phyloP scores from a whole-genome alignment of 2,113 vertebrate genomes.

The Todiramphus chloris region DNA sequence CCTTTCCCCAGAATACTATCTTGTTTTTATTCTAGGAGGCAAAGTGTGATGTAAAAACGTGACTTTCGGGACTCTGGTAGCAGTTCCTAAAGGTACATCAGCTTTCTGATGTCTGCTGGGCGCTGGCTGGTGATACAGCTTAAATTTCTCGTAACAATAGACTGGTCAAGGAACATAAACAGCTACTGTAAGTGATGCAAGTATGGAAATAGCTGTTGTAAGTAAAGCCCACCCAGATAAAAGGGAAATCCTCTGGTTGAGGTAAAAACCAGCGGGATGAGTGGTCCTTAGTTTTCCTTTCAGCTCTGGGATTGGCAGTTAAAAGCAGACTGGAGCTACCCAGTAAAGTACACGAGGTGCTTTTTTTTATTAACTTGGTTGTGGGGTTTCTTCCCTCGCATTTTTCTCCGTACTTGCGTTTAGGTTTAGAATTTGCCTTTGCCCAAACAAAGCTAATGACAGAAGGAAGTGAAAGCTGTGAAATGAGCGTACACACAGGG shows the following conservation, averaged over 20 bases:
- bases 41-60: background rate
- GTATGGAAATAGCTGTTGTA: background rate
- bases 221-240: background rate
- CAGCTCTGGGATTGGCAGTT: background rate
- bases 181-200: background rate
- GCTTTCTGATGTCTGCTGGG: background rate
- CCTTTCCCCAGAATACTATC: background rate
- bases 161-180: background rate
- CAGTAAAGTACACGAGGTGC: rapidly evolving
- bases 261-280: background rate
- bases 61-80: background rate
- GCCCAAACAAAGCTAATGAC: background rate
- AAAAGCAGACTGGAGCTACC: background rate
- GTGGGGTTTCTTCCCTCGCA: background rate
- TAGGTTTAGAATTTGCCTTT: background rate
- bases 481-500: background rate
- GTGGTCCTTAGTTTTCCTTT: background rate
- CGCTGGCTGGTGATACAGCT: background rate
- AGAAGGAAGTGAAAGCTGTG: background rate
- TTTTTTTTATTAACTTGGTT: background rate
- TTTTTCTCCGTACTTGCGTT: background rate
- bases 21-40: background rate
- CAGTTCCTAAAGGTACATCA: background rate
- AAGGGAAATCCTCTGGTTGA: background rate
- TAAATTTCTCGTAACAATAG: background rate